A percentile compares a stretch with the other conserved stretches of the same genome.
phyloP scores from a whole-genome alignment of 2,888 invertebrate genomes.

The Panopea generosa region DNA sequence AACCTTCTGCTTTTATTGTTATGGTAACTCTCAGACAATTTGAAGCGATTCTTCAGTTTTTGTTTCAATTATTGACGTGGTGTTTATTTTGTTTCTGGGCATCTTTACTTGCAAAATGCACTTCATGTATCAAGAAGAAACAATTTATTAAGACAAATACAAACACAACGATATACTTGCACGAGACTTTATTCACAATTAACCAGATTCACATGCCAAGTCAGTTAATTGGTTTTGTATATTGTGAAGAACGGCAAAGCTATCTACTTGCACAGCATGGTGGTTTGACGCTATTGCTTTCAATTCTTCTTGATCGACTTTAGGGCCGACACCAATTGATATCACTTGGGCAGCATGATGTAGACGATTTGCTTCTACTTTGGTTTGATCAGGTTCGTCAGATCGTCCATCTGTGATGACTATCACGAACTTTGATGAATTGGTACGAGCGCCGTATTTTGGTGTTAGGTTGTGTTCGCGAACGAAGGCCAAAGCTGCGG shows the following conservation, averaged over 20 bases:
- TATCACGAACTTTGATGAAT: slow-evolving; percentile 67
- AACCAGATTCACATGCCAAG: slow-evolving; percentile 46
- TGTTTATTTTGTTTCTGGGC: too few species aligned
- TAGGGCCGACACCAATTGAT: slow-evolving; percentile 62
- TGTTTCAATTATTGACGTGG: too few species aligned
- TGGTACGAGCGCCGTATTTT: slow-evolving; percentile 48
- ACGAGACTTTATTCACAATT: too few species aligned
- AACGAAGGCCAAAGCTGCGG: slow-evolving; percentile 58
- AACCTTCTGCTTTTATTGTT: too few species aligned
- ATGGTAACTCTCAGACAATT: too few species aligned
- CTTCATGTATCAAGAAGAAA: too few species aligned
- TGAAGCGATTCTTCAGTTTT: too few species aligned
- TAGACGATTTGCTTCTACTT: slow-evolving; percentile 46
- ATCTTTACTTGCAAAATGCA: too few species aligned
- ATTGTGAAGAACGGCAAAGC: slow-evolving; percentile 56
- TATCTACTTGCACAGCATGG: slow-evolving; percentile 49
- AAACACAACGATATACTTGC: too few species aligned
- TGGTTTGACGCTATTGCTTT: slow-evolving; percentile 53
- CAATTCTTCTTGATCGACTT: slow-evolving; percentile 54
- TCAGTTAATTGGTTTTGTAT: slow-evolving; percentile 60
- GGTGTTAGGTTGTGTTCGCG: slow-evolving; percentile 37
- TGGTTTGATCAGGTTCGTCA: slow-evolving; percentile 50
- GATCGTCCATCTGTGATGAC: slow-evolving; percentile 72
- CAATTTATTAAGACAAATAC: too few species aligned
- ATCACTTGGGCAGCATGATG: slow-evolving; percentile 53